phyloP scores from a whole-genome alignment of 2,888 invertebrate species.

The Syrphus vitripennis region DNA sequence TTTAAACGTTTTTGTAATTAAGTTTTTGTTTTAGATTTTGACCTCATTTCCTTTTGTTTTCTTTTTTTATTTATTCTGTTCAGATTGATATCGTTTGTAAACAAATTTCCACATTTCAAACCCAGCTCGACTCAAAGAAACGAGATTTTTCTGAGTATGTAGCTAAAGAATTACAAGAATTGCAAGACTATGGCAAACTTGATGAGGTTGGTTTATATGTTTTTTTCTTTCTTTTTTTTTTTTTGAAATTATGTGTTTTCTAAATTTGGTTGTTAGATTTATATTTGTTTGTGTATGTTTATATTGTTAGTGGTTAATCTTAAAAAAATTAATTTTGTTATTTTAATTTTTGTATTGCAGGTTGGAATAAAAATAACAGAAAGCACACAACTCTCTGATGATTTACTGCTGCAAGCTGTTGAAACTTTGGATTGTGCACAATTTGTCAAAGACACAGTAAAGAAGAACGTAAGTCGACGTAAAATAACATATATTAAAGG shows the following conservation, averaged over 20 bases:
- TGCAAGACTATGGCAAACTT: slow-evolving; percentile 82
- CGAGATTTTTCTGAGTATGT: slow-evolving; percentile 83
- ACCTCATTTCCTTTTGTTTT: slow-evolving; percentile 75
- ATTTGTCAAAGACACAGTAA: slow-evolving; percentile 86
- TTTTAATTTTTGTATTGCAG: slow-evolving; percentile 78
- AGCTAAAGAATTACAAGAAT: slow-evolving; percentile 82
- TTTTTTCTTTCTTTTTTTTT: slow-evolving; percentile 53
- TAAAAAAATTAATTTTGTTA: background rate
- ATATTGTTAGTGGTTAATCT: background rate
- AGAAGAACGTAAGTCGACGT: slow-evolving; percentile 85
- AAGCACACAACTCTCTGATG: slow-evolving; percentile 82
- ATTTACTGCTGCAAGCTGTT: slow-evolving; percentile 85
- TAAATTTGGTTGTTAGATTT: slow-evolving; percentile 9
- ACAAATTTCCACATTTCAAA: slow-evolving; percentile 83
- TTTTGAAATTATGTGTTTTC: slow-evolving; percentile 23
- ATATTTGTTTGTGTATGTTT: slow-evolving; percentile 21
- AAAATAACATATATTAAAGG: background rate
- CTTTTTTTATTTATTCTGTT: slow-evolving; percentile 77
- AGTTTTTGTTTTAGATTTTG: slow-evolving; percentile 68
- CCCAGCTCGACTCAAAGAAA: slow-evolving; percentile 83
- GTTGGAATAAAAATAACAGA: slow-evolving; percentile 82
- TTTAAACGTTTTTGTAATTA: slow-evolving; percentile 39
- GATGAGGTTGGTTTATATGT: slow-evolving; percentile 81
- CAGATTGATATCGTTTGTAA: slow-evolving; percentile 87
- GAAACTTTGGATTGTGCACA: slow-evolving; percentile 86